Base-by-base conservation (phyloP, 2,888 invertebrate species). In the Microctonus hyperodae region DNA sequence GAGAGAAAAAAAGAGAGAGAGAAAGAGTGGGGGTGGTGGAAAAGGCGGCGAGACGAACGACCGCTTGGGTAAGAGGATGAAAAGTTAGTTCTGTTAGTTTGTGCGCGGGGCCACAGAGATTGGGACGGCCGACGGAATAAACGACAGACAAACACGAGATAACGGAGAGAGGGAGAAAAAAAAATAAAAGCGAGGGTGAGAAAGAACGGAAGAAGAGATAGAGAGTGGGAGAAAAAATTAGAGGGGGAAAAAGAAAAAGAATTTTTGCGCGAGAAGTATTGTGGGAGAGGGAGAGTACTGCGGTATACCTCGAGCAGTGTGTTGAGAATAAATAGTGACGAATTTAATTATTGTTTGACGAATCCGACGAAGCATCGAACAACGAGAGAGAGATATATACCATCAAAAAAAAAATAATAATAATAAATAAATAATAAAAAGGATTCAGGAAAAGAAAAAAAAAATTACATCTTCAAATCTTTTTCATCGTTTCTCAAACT, bases 71-170 rank as follows among this genome's bases (percentile, higher is more conserved):
- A 66, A 69, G 50, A 35, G 56, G 70, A 67, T 67, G 61, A 72
- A 81, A 77, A 78, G 77, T 81, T 80, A 71, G 77, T 79, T 79
- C 75, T 80, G 80, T 83, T 82, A 83, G 84, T 84, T 83, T 80
- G 81, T 82, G 83, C 82, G 83, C 83, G 83, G 81, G 83, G 81
- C 79, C 83, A 82, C 82, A 79, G 78, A 81, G 82, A 83, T 77
- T 80, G 80, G 79, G 80, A 83, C 82, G 81, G 78, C 75, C 77
- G 78, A 77, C 74, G 72, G 67, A 72, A 68, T 67, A 71, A n/a
- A 75, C 75, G 70, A 74, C 70, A 71, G 68, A 73, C 70, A 67
- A 64, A 70, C 70, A 67, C 72, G 73, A 73, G 72, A 71, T 62
- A 68, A 70, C 69, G 68, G 72, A 68, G 68, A 37, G 58, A 67